Evolutionary conservation across 2,888 invertebrate species (phyloP), one percentile per base, ranked within the genome.

Genomic region (Lithophane semibrunnea): DNA sequence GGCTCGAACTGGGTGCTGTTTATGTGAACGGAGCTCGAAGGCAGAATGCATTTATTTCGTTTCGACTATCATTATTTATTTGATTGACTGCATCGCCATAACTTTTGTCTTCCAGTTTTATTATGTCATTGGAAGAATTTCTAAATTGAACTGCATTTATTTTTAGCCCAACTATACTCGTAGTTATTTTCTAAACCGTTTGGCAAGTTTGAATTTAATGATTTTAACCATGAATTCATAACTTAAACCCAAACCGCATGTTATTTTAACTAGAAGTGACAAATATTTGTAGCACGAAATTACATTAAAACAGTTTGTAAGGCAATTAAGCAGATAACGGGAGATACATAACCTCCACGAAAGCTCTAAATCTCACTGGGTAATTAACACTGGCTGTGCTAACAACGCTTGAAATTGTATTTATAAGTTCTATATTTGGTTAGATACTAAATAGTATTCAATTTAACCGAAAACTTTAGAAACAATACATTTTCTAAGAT

Each of bases 281-380:
- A 80, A 83, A 88, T 81, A 85, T 70, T 78, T 82, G 78, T 73
- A 76, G 54, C 71, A 84, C 65, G 77, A 83, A 83, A 82, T 81
- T 83, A 79, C 73, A 77, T 79, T 81, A 61, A 67, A 82, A 86
- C 78, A 78, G 80, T 83, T 80, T 83, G 86, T 83, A 76, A 84
- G 80, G 83, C 83, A 84, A 85, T 88, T 88, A 86, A 81, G 76
- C 72, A 91, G 91, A 91, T 90, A 92, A 90, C 88, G 84, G 87
- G 83, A 88, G 88, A 90, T 89, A 90, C 89, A 91, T 87, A 90
- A 87, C 89, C 90, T 88, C 87, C 82, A 74, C 82, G 91, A 89
- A 89, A 88, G 91, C 91, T 87, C 88, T 90, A 90, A 91, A 91
- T 92, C 90, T 89, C 84, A 76, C 87, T 87, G 87, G 75, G 88